Conservation (phyloP, 2,797 vertebrate genomes). For the Darevskia nairensis region DNA sequence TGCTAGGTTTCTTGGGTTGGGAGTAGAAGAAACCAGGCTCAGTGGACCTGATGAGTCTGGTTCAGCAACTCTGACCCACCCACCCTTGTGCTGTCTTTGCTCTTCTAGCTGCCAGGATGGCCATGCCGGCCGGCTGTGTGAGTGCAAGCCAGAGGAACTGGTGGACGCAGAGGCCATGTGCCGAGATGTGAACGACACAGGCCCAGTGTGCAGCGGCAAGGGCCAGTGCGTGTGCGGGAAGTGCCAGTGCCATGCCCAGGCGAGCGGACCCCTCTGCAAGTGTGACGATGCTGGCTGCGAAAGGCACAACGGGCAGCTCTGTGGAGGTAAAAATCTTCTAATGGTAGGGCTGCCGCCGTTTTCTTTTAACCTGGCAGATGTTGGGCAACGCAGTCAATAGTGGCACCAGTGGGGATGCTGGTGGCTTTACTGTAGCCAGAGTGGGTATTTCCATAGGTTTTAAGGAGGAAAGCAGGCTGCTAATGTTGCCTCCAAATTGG, state of each 20-base stretch:
- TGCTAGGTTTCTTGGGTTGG: no score
- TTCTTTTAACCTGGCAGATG: neutral
- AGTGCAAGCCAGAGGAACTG: constrained; percentile 59
- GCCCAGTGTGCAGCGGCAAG: constrained; percentile 75
- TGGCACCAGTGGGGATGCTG: neutral
- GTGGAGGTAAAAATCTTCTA: constrained; percentile 76
- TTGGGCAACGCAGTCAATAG: neutral
- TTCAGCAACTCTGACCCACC: neutral
- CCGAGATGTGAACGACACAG: constrained; percentile 60
- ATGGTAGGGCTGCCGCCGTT: no score
- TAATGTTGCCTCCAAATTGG: neutral
- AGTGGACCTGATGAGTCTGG: no score
- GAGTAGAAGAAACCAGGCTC: no score
- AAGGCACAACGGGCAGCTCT: constrained; percentile 70
- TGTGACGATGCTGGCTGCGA: constrained; percentile 79
- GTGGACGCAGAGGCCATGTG: constrained; percentile 54
- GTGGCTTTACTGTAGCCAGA: neutral
- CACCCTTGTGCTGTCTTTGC: accelerated
- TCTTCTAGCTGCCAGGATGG: constrained; percentile 73
- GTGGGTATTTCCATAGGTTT: neutral
- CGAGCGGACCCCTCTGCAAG: constrained; percentile 71
- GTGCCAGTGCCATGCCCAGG: constrained; percentile 74
- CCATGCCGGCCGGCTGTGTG: constrained; percentile 73
- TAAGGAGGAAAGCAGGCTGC: neutral
- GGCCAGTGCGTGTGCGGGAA: constrained; percentile 81